These are phyloP conservation scores for Drosophila multiciliata DNA, from an alignment of 2,888 invertebrate species.

Conservation along the genomic window DNA sequence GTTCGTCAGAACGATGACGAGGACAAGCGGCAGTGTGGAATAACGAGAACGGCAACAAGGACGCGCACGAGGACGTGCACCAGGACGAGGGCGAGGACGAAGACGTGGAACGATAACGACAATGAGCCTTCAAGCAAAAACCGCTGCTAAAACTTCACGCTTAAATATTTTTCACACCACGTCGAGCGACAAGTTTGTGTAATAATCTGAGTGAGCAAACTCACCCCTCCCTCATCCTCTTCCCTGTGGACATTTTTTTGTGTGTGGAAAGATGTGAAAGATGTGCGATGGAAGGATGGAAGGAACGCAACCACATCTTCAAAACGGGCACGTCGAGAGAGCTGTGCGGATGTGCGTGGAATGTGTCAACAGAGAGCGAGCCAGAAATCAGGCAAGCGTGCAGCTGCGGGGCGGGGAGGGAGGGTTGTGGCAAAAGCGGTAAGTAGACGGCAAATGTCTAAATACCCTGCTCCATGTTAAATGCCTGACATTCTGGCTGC, in stretches of 20 bases:
- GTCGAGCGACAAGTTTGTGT: slow-evolving; percentile 76
- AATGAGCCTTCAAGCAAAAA: slow-evolving; percentile 80
- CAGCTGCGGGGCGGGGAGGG: not conserved
- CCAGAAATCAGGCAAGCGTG: not conserved
- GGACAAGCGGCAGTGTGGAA: slow-evolving; percentile 24
- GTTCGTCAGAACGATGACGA: slow-evolving; percentile 58
- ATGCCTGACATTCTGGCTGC: slow-evolving; percentile 70
- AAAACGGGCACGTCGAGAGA: slow-evolving; percentile 53
- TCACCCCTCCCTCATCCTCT: no score
- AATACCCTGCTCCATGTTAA: slow-evolving; percentile 78
- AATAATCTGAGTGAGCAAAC: slow-evolving; percentile 26
- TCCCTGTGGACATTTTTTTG: no score
- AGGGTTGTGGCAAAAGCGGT: slow-evolving; percentile 14
- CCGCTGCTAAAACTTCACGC: slow-evolving; percentile 80
- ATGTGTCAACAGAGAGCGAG: slow-evolving; percentile 45
- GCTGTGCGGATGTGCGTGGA: slow-evolving; percentile 69
- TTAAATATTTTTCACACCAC: slow-evolving; percentile 80
- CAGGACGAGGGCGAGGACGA: slow-evolving; percentile 11
- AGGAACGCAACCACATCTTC: slow-evolving; percentile 43
- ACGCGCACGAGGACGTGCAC: slow-evolving; percentile 15
- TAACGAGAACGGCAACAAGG: slow-evolving; percentile 11
- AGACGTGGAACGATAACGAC: slow-evolving; percentile 50
- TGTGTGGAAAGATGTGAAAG: not conserved
- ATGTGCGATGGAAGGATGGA: not conserved
- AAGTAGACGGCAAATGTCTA: slow-evolving; percentile 77